These are phyloP conservation scores for Hesperia comma DNA, from an alignment of 2,888 invertebrate genomes.

Conservation along the genomic window DNA sequence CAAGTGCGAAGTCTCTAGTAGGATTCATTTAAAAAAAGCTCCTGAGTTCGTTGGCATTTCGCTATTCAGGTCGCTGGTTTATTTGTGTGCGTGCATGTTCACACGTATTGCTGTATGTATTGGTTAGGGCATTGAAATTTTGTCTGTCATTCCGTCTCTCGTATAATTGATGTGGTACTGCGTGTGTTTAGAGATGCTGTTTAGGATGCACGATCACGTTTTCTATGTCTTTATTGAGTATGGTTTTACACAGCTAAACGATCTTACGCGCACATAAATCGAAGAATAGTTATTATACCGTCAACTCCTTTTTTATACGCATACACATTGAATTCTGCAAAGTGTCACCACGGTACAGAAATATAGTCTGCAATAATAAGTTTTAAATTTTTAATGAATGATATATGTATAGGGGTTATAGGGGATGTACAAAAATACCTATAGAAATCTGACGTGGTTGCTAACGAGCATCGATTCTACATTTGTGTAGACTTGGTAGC, in stretches of 20 bases:
- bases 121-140: slow-evolving; percentile 38
- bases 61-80: slow-evolving; percentile 53
- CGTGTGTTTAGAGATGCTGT: background rate
- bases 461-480: background rate
- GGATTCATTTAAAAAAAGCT: slow-evolving; percentile 49
- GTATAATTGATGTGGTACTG: background rate
- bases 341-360: too few relatives aligned
- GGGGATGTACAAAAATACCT: background rate
- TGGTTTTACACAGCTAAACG: background rate
- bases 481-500: background rate
- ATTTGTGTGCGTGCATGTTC: slow-evolving; percentile 44
- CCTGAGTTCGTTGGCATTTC: slow-evolving; percentile 62
- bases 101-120: slow-evolving; percentile 28
- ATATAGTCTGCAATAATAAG: too few relatives aligned
- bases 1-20: slow-evolving; percentile 34
- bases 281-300: too few relatives aligned
- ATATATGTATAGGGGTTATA: too few relatives aligned
- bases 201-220: background rate
- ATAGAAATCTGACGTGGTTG: background rate
- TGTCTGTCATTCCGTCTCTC: slow-evolving; percentile 32
- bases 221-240: background rate
- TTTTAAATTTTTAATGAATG: too few relatives aligned
- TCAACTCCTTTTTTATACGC: too few relatives aligned
- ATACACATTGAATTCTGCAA: too few relatives aligned
- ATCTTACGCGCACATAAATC: background rate